Conservation (phyloP, 2,797 vertebrate species). For the Betta splendens region DNA sequence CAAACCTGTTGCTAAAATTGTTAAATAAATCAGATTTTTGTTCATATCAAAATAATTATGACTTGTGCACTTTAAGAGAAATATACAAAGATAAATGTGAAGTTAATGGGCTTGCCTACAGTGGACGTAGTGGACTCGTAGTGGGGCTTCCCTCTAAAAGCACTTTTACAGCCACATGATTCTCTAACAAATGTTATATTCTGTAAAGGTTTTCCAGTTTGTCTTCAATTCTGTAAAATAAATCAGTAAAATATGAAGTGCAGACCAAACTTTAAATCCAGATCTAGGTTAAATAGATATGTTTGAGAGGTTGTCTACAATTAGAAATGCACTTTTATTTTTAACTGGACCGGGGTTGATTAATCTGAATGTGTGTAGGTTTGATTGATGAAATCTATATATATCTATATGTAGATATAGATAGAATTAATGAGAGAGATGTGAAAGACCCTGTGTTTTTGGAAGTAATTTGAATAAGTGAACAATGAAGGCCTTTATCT, state of each 20-base stretch:
- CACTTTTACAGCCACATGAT: slow-evolving; percentile 31
- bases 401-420: too few species aligned
- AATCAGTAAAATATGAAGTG: slow-evolving; percentile 48
- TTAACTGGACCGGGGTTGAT: slow-evolving; percentile 13
- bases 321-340: slow-evolving; percentile 78
- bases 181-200: slow-evolving; percentile 11
- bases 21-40: slow-evolving; percentile 46
- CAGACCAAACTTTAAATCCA: slow-evolving; percentile 77
- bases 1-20: slow-evolving; percentile 61
- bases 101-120: slow-evolving; percentile 16
- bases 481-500: slow-evolving; percentile 65
- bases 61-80: slow-evolving; percentile 65
- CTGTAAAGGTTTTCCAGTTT: slow-evolving; percentile 2
- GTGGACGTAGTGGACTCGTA: slow-evolving; percentile 30
- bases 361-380: slow-evolving; percentile 19
- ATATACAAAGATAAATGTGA: slow-evolving; percentile 20
- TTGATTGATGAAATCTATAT: too few species aligned
- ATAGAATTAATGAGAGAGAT: background rate
- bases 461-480: slow-evolving; percentile 42
- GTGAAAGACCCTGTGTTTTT: slow-evolving; percentile 31
- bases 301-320: slow-evolving; percentile 48
- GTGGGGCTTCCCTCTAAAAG: slow-evolving; percentile 31
- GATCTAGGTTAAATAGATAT: slow-evolving; percentile 48
- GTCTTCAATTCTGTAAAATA: slow-evolving; percentile 15
- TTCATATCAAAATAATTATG: slow-evolving; percentile 39